Evolutionary conservation across 2,888 invertebrate species (phyloP).

Genomic region (Polietes domitor): DNA sequence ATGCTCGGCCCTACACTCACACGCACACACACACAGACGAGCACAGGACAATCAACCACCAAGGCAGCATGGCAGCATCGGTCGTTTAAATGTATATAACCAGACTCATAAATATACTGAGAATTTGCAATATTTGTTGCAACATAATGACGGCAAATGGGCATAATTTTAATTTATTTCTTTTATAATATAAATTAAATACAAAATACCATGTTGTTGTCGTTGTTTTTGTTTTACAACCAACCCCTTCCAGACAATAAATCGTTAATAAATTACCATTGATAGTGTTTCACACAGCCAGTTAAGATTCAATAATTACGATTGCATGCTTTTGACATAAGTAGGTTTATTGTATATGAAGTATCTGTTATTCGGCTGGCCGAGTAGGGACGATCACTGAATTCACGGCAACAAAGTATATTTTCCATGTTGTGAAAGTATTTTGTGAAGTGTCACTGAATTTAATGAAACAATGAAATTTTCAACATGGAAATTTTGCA

Average conservation of each 20-base stretch:
- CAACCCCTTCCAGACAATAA: background rate
- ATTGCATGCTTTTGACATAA: background rate
- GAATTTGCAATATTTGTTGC: slow-evolving; percentile 13
- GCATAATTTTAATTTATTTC: slow-evolving; percentile 32
- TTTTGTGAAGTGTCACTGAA: too few relatives aligned
- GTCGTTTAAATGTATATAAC: background rate
- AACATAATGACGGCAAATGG: slow-evolving; percentile 21
- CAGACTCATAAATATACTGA: slow-evolving; percentile 9
- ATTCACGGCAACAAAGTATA: too few relatives aligned
- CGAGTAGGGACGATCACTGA: too few relatives aligned
- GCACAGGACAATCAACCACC: background rate
- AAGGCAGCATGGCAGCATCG: background rate
- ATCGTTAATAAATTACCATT: background rate
- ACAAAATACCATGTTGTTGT: too few relatives aligned
- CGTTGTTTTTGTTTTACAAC: background rate
- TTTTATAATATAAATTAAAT: slow-evolving; percentile 39
- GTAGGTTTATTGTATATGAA: too few relatives aligned
- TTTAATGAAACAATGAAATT: too few relatives aligned
- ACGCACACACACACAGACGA: background rate
- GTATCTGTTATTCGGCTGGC: too few relatives aligned
- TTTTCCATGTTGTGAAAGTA: too few relatives aligned
- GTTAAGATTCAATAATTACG: background rate
- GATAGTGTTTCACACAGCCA: background rate
- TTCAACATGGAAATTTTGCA: too few relatives aligned
- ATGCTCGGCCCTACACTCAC: too few relatives aligned